A percentile compares a stretch with the other conserved stretches of the same genome.
Evolutionary conservation across 2,888 invertebrate species (phyloP).

Genomic region (Phania funesta): DNA sequence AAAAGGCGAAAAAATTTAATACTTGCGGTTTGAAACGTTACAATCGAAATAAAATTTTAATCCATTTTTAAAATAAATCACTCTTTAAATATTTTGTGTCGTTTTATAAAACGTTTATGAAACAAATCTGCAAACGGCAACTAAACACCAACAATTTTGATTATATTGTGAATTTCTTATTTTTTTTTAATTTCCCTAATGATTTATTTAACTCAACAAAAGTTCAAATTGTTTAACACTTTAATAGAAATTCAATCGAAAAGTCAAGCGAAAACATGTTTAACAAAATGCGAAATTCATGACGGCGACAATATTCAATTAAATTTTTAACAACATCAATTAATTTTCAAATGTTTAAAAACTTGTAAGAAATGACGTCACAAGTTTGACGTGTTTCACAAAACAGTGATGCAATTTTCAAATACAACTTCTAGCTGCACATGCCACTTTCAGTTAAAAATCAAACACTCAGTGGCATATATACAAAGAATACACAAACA

Average conservation of each 20-base stretch:
- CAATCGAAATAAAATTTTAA: too few relatives aligned
- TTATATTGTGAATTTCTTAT: too few relatives aligned
- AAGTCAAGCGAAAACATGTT: conserved; percentile 42
- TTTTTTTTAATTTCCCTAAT: not conserved
- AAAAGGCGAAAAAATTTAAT: too few relatives aligned
- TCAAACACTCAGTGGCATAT: not conserved
- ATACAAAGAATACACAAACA: too few relatives aligned
- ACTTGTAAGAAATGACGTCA: conserved; percentile 50
- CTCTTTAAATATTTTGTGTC: too few relatives aligned
- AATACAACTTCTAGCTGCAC: conserved; percentile 29
- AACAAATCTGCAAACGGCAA: too few relatives aligned
- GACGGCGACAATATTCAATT: not conserved
- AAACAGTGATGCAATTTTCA: conserved; percentile 50
- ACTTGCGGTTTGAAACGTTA: too few relatives aligned
- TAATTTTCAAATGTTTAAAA: conserved; percentile 8
- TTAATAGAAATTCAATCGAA: conserved; percentile 38
- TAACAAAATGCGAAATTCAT: conserved; percentile 17
- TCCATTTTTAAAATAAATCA: too few relatives aligned
- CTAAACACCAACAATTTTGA: too few relatives aligned
- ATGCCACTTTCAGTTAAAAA: conserved; percentile 30
- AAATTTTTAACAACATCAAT: conserved; percentile 16
- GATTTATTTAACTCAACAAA: not conserved
- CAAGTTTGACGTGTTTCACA: conserved; percentile 5
- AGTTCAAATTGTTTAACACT: not conserved
- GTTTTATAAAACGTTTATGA: too few relatives aligned